phyloP scores from a whole-genome alignment of 2,888 invertebrate genomes.

The Leucoma salicis region DNA sequence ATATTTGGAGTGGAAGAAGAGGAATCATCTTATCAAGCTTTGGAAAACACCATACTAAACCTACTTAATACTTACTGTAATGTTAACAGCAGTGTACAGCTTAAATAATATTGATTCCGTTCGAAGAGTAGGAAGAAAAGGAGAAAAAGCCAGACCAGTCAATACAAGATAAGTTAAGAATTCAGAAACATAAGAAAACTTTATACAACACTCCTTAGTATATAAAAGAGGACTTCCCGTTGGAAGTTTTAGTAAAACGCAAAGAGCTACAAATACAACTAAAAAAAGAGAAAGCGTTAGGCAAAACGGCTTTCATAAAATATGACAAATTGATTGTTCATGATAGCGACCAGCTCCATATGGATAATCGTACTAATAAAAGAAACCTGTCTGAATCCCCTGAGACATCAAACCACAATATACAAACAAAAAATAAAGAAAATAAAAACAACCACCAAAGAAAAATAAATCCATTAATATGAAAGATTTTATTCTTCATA shows the following conservation, averaged over 20 bases:
- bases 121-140: conserved; percentile 23
- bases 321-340: too few species aligned
- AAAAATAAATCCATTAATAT: too few species aligned
- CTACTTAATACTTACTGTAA: conserved; percentile 22
- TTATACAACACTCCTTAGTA: not conserved
- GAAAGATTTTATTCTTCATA: too few species aligned
- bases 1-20: conserved; percentile 11
- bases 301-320: conserved; percentile 11
- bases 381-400: too few species aligned
- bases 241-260: too few species aligned
- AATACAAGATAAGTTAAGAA: not conserved
- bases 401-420: too few species aligned
- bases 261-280: too few species aligned
- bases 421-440: too few species aligned
- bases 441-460: too few species aligned
- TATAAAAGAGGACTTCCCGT: not conserved
- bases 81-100: conserved; percentile 15
- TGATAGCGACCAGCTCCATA: too few species aligned
- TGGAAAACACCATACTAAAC: conserved; percentile 33
- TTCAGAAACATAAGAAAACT: not conserved
- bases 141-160: conserved; percentile 19
- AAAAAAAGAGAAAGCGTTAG: too few species aligned
- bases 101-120: conserved; percentile 16
- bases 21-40: conserved; percentile 22
- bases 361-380: too few species aligned